phyloP scores from a whole-genome alignment of 2,888 invertebrate species.

The Caenorhabditis sp. region DNA sequence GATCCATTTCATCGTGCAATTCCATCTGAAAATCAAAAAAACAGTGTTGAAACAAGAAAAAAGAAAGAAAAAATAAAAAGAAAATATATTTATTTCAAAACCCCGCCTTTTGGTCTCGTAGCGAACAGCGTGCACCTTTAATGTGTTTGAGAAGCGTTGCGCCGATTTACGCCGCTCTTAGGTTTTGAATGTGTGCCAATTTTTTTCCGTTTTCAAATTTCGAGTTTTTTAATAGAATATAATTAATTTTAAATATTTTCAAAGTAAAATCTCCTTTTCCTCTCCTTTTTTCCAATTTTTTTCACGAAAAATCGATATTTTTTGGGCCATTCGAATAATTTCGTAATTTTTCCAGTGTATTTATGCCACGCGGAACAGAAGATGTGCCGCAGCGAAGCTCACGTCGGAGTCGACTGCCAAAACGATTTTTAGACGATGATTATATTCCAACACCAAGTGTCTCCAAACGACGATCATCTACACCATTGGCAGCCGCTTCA shows the following conservation, averaged over 20 bases:
- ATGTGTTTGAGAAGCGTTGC: slow-evolving; percentile 10
- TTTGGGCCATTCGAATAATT: background rate
- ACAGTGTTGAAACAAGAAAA: background rate
- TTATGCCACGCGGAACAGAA: no score
- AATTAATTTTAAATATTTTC: background rate
- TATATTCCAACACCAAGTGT: slow-evolving; percentile 6
- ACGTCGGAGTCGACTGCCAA: slow-evolving; percentile 30
- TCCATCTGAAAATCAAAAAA: background rate
- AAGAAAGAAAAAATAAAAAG: background rate
- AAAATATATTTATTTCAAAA: background rate
- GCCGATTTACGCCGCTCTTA: slow-evolving; percentile 31
- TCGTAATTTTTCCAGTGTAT: background rate
- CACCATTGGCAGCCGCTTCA: background rate
- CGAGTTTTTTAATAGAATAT: background rate
- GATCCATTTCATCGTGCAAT: background rate
- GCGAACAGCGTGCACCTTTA: slow-evolving; percentile 28
- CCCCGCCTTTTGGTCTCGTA: background rate
- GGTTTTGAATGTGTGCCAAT: background rate
- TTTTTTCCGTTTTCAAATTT: slow-evolving; percentile 4
- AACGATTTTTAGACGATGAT: slow-evolving; percentile 29
- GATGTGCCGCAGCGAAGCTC: slow-evolving; percentile 1
- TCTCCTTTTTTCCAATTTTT: background rate
- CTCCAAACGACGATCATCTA: background rate
- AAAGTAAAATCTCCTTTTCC: background rate
- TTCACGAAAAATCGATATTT: slow-evolving; percentile 11